Evolutionary conservation across 2,888 invertebrate species (phyloP).

Genomic region (Dasypolia templi): DNA sequence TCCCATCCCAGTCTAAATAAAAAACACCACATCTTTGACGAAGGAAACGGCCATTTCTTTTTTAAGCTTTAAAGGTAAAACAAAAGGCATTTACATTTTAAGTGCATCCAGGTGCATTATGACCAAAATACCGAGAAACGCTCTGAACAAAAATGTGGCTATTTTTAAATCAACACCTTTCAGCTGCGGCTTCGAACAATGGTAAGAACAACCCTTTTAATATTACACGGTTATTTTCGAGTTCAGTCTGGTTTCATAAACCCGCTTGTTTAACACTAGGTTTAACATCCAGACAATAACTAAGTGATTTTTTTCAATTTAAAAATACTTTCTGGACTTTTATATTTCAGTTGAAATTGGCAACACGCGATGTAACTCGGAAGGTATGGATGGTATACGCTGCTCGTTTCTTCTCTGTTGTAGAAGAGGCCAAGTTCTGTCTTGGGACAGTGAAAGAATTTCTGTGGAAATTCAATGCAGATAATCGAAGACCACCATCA

Average conservation of each 20-base stretch:
- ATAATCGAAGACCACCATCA: background rate
- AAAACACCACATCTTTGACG: conserved; percentile 20
- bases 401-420: background rate
- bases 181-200: conserved; percentile 54
- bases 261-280: background rate
- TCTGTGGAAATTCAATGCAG: too few species aligned
- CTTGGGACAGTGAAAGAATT: background rate
- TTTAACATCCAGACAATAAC: background rate
- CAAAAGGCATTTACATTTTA: conserved; percentile 61
- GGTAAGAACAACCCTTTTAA: conserved; percentile 33
- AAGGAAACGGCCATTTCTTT: conserved; percentile 49
- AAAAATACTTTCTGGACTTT: background rate
- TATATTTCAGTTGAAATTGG: background rate
- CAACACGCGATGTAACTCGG: background rate
- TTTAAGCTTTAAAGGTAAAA: conserved; percentile 56
- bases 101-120: conserved; percentile 60
- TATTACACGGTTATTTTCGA: conserved; percentile 40
- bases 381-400: background rate
- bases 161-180: conserved; percentile 56
- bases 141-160: conserved; percentile 57
- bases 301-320: too few species aligned
- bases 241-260: background rate
- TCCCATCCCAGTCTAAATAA: conserved; percentile 31
- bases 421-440: background rate
- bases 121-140: conserved; percentile 57